A percentile compares a stretch with the other conserved stretches of the same genome.
These are phyloP conservation scores for Enteromius fasciolatus DNA, from an alignment of 2,797 vertebrate genomes.

Conservation along the genomic window DNA sequence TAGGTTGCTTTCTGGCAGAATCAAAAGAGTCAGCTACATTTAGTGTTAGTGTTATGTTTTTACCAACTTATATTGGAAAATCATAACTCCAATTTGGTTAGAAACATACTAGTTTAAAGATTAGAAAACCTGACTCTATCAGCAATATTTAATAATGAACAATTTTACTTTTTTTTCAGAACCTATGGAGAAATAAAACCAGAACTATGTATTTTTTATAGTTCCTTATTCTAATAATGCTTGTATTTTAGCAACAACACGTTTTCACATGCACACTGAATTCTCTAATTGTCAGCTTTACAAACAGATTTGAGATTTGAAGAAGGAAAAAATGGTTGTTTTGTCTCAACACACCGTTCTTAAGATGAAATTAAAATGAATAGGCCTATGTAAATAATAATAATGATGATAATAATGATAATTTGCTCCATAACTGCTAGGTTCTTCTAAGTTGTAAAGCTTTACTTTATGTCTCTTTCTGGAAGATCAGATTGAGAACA, in stretches of 20 bases:
- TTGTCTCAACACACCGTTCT: background rate
- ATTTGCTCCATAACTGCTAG: background rate
- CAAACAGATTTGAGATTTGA: background rate
- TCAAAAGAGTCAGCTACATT: background rate
- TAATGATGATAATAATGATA: no score
- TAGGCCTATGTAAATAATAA: background rate
- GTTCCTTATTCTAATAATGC: slow-evolving; percentile 16
- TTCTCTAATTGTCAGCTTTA: background rate
- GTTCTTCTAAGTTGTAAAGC: background rate
- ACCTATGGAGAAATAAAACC: slow-evolving; percentile 1
- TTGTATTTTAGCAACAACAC: background rate
- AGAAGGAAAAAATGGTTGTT: background rate
- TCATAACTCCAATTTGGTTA: background rate
- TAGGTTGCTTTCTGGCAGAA: background rate
- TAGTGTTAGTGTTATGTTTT: background rate
- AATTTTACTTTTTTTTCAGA: background rate
- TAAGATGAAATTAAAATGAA: background rate
- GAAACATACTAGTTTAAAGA: background rate
- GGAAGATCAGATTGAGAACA: slow-evolving; percentile 56
- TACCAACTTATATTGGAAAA: background rate
- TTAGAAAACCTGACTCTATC: background rate
- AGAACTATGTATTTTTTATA: background rate
- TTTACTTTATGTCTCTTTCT: slow-evolving; percentile 26
- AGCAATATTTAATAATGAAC: background rate
- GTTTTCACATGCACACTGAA: background rate